Percentiles rank a stretch among this genome's conserved stretches.
These are phyloP conservation scores for Augochlora pura DNA, from an alignment of 1,140 invertebrate species.

Conservation along the genomic window DNA sequence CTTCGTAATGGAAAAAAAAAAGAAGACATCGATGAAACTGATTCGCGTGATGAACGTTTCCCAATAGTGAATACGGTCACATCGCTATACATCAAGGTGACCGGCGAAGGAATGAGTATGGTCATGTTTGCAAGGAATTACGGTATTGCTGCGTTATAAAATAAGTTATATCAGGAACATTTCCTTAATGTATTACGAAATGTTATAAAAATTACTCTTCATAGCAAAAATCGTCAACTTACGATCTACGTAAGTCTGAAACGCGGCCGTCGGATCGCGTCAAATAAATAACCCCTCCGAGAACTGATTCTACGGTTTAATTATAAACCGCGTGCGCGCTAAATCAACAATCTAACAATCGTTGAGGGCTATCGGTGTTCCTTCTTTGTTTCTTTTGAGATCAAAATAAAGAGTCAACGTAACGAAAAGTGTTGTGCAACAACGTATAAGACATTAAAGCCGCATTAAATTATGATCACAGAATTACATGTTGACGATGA, in stretches of 20 bases:
- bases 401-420: conserved; percentile 29
- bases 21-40: conserved; percentile 22
- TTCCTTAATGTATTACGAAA: conserved; percentile 25
- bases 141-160: conserved; percentile 23
- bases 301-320: background rate
- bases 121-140: background rate
- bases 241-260: conserved; percentile 48
- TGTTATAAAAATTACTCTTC: conserved; percentile 44
- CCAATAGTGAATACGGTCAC: conserved; percentile 2
- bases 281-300: conserved; percentile 44
- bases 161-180: conserved; percentile 48
- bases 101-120: conserved; percentile 14
- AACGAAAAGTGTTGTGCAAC: conserved; percentile 45
- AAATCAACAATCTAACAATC: conserved; percentile 29
- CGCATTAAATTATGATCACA: conserved; percentile 38
- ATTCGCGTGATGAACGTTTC: conserved; percentile 28
- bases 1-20: background rate
- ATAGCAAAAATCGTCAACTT: conserved; percentile 41
- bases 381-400: conserved; percentile 42
- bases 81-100: background rate
- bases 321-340: conserved; percentile 8
- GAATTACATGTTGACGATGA: conserved; percentile 29
- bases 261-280: background rate
- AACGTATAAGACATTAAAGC: conserved; percentile 2
- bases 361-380: conserved; percentile 26